These are phyloP conservation scores for Anas platyrhynchos DNA, from an alignment of 2,113 vertebrate species.

Conservation along the genomic window DNA sequence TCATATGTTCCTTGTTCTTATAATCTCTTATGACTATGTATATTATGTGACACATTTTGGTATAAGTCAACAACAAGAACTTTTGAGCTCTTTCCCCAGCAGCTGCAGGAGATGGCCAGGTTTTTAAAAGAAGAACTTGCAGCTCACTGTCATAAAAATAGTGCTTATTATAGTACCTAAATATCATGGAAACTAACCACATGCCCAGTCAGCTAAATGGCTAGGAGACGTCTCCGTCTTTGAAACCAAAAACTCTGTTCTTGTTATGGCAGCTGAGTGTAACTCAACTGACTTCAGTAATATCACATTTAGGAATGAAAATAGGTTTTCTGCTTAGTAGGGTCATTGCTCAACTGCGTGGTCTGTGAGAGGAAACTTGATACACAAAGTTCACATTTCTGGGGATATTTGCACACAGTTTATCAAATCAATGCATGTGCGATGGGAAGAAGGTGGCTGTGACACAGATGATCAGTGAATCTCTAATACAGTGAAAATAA, in stretches of 20 bases:
- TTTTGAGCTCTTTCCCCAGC: background rate
- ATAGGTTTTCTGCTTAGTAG: background rate
- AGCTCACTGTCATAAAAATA: background rate
- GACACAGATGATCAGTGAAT: background rate
- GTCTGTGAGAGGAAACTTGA: background rate
- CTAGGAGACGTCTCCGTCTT: background rate
- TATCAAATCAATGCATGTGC: background rate
- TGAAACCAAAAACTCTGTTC: background rate
- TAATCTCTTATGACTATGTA: background rate
- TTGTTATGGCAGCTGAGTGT: background rate
- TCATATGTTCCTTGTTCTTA: constrained; percentile 22
- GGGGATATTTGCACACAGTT: background rate
- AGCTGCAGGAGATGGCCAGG: background rate
- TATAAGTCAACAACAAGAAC: background rate
- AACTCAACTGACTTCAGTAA: background rate
- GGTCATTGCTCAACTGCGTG: background rate
- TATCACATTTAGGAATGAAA: background rate
- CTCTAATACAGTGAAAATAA: background rate
- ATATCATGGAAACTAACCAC: background rate
- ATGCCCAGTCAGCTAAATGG: background rate
- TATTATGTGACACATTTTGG: background rate
- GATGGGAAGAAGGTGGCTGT: background rate
- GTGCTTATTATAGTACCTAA: background rate
- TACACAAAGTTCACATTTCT: background rate
- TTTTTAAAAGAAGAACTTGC: constrained; percentile 16